Conservation (phyloP, 2,113 vertebrate species). For the Candoia aspera region DNA sequence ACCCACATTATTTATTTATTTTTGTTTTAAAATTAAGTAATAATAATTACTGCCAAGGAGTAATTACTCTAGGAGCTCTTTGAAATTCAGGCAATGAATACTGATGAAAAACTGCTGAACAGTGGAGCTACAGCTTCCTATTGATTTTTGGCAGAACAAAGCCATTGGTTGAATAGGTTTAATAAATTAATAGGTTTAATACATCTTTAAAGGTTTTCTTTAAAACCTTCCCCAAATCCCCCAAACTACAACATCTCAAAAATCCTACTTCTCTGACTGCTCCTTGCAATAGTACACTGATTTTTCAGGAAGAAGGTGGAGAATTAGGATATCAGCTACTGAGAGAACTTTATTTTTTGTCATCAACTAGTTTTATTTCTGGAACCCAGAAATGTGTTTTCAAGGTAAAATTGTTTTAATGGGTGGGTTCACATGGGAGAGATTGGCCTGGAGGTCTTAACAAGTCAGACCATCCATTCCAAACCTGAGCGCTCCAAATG, state of each 20-base stretch:
- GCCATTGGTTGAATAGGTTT: neutral
- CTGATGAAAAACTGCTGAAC: neutral
- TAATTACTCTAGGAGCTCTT: neutral
- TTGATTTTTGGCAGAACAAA: neutral
- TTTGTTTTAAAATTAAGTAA: neutral
- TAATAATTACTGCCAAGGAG: neutral
- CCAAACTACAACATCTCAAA: neutral
- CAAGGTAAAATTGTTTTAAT: neutral
- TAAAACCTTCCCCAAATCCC: neutral
- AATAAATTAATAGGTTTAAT: neutral
- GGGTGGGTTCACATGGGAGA: neutral
- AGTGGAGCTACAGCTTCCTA: neutral
- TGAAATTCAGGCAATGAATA: neutral
- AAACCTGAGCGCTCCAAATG: neutral
- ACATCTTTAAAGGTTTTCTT: neutral
- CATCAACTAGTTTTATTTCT: neutral
- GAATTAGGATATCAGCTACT: too few species aligned
- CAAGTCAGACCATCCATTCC: neutral
- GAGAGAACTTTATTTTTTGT: neutral
- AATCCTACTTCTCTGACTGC: neutral
- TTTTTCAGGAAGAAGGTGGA: neutral
- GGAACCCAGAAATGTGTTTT: neutral
- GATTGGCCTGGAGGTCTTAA: neutral
- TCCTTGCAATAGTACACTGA: neutral
- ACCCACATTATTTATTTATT: neutral